Evolutionary conservation across 1,140 invertebrate genomes (phyloP).

Genomic region (Euwallacea similis): DNA sequence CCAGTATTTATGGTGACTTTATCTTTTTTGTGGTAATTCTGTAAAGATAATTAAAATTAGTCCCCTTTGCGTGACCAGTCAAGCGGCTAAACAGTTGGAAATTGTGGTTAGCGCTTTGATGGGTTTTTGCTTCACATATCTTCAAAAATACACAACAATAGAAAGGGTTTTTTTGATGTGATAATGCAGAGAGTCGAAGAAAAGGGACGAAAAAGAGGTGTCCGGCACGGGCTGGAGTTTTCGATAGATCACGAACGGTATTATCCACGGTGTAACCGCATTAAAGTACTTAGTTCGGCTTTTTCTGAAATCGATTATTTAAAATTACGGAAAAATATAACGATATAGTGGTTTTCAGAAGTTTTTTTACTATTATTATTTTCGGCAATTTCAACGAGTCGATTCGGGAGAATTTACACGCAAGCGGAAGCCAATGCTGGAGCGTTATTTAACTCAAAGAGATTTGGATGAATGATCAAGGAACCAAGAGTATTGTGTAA

Average conservation of each 20-base stretch:
- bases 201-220: conserved; percentile 14
- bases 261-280: conserved; percentile 8
- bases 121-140: conserved; percentile 26
- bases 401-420: too few relatives aligned
- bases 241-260: conserved; percentile 11
- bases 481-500: too few relatives aligned
- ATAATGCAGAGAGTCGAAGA: conserved; percentile 5
- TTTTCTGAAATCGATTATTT: too few relatives aligned
- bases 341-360: too few relatives aligned
- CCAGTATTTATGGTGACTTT: too few relatives aligned
- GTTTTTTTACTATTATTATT: too few relatives aligned
- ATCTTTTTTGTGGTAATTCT: not conserved
- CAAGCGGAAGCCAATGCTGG: too few relatives aligned
- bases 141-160: conserved; percentile 27
- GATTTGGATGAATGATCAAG: too few relatives aligned
- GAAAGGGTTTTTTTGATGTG: conserved; percentile 17
- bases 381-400: too few relatives aligned
- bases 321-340: too few relatives aligned
- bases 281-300: too few relatives aligned
- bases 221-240: conserved; percentile 12
- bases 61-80: not conserved
- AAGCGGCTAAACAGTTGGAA: conserved; percentile 20
- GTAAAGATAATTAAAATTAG: conserved; percentile 12
- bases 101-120: conserved; percentile 22
- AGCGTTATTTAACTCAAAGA: too few relatives aligned